Conservation (phyloP, 2,888 invertebrate species). For the Chalcosyrphus nemorum region DNA sequence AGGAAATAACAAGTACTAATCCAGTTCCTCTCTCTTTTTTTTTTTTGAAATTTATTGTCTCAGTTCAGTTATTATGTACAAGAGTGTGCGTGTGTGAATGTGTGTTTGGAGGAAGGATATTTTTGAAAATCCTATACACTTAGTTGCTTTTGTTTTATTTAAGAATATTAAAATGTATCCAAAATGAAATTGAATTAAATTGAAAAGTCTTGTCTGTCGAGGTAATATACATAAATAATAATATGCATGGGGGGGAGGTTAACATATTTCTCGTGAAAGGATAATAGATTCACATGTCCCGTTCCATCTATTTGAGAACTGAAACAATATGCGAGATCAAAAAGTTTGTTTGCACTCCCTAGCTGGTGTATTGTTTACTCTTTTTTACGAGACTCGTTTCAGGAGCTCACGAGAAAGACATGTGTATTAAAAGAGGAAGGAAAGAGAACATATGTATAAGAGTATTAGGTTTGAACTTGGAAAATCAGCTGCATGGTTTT, state of each 20-base stretch:
- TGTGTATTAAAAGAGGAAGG: constrained; percentile 21
- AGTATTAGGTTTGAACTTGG: constrained; percentile 4
- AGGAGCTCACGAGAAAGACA: neutral
- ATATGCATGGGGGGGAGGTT: neutral
- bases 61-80: neutral
- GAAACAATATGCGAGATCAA: constrained; percentile 3
- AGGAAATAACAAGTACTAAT: constrained; percentile 18
- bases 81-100: neutral
- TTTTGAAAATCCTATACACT: neutral
- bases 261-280: constrained; percentile 3
- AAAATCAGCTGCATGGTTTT: constrained; percentile 1
- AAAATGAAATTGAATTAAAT: constrained; percentile 19
- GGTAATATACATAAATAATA: constrained; percentile 10
- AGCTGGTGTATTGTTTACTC: neutral
- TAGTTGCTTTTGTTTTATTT: constrained; percentile 18
- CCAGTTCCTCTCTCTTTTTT: constrained; percentile 13
- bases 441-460: no score
- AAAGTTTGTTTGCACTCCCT: neutral
- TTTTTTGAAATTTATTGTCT: constrained; percentile 14
- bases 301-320: neutral
- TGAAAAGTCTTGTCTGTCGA: constrained; percentile 14
- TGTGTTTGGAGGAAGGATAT: neutral
- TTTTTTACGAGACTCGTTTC: neutral
- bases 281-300: constrained; percentile 11
- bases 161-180: constrained; percentile 38